Evolutionary conservation across 2,797 vertebrate species (phyloP).

Genomic region (Rhinatrema bivittatum): DNA sequence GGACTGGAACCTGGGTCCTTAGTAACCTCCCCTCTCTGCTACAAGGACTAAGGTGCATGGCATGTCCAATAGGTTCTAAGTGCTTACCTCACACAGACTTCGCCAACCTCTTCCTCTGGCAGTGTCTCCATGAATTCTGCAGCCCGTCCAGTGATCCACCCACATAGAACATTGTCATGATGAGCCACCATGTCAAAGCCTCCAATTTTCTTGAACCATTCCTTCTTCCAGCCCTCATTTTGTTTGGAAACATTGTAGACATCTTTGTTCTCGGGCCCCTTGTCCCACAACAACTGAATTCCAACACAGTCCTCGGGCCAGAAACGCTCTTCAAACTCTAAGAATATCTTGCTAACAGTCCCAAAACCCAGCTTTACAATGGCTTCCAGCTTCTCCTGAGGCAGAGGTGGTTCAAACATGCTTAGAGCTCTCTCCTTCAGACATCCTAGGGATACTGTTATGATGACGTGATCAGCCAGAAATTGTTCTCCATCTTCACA

Average conservation of each 20-base stretch:
- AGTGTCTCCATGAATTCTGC: slow-evolving; percentile 45
- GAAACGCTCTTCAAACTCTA: slow-evolving; percentile 37
- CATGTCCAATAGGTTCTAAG: no score
- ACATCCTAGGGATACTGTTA: slow-evolving; percentile 40
- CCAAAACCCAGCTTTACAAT: slow-evolving; percentile 42
- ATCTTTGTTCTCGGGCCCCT: slow-evolving; percentile 32
- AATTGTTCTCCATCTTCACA: slow-evolving; percentile 36
- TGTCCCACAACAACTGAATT: slow-evolving; percentile 42
- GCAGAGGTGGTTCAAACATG: slow-evolving; percentile 39
- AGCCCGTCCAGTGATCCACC: slow-evolving; percentile 47
- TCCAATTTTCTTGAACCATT: slow-evolving; percentile 47
- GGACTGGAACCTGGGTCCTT: no score
- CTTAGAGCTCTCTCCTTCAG: slow-evolving; percentile 25
- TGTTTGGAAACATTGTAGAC: slow-evolving; percentile 11
- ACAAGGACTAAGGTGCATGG: no score
- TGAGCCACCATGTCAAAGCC: slow-evolving; percentile 44
- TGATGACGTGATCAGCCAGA: slow-evolving; percentile 42
- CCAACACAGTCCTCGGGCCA: slow-evolving; percentile 45
- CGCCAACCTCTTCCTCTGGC: slow-evolving; percentile 23
- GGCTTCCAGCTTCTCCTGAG: slow-evolving; percentile 27
- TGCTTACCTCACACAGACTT: slow-evolving; percentile 33
- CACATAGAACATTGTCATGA: slow-evolving; percentile 43
- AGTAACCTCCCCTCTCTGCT: no score
- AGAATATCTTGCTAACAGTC: slow-evolving; percentile 43
- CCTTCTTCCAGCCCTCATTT: slow-evolving; percentile 24